A percentile compares a stretch with the other conserved stretches of the same genome.
Evolutionary conservation across 1,140 invertebrate genomes (phyloP).

Genomic region (Tribolium castaneum): DNA sequence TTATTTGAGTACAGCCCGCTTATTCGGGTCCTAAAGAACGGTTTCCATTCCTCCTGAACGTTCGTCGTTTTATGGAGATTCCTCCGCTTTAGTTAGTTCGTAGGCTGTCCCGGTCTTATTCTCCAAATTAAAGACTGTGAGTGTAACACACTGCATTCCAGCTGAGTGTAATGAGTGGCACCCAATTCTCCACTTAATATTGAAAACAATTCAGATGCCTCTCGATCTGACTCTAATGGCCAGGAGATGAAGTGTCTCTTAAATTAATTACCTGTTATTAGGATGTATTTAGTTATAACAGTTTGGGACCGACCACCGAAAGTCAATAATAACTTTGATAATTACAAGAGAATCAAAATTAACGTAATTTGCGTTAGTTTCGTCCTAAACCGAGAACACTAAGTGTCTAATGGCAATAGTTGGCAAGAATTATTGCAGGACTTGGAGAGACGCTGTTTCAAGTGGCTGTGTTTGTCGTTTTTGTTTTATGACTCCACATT

Average conservation of each 20-base stretch:
- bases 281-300: conserved; percentile 2
- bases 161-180: conserved; percentile 7
- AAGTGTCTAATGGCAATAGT: not conserved
- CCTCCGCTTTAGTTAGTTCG: conserved; percentile 27
- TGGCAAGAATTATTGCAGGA: not conserved
- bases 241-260: not conserved
- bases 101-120: conserved; percentile 17
- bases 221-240: not conserved
- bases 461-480: not conserved
- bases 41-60: conserved; percentile 11
- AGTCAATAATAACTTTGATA: conserved; percentile 33
- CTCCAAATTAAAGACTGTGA: conserved; percentile 24
- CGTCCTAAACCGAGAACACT: not conserved
- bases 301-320: not conserved
- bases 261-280: conserved; percentile 30
- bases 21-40: conserved; percentile 37
- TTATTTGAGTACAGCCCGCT: conserved; percentile 42
- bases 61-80: conserved; percentile 32
- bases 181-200: conserved; percentile 23
- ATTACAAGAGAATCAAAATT: conserved; percentile 12
- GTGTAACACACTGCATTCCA: conserved; percentile 13
- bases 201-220: not conserved
- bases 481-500: too few species aligned
- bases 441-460: not conserved
- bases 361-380: conserved; percentile 5